Conservation (phyloP, 1,140 invertebrate species). For the Cotesia chilonis region DNA sequence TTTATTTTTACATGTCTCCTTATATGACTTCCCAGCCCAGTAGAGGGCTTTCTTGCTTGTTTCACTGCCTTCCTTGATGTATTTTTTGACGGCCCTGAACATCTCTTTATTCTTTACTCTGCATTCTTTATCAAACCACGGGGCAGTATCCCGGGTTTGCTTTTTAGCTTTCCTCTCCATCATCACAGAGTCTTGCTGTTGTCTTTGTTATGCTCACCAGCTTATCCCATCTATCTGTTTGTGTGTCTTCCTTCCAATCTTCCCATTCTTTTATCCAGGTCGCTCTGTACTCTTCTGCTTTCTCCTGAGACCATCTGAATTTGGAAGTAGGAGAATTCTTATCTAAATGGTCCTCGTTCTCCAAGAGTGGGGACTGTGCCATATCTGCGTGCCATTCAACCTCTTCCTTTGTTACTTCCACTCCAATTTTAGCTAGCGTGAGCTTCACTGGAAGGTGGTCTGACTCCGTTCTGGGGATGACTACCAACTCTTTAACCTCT, state of each 20-base stretch:
- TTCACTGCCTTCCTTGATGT: slow-evolving; percentile 13
- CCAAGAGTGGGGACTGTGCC: too few relatives aligned
- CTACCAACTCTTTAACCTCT: background rate
- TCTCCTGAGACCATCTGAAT: background rate
- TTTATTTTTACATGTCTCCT: too few relatives aligned
- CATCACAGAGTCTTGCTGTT: slow-evolving; percentile 13
- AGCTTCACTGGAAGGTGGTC: background rate
- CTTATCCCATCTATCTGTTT: background rate
- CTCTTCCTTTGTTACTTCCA: too few relatives aligned
- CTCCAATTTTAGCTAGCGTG: background rate
- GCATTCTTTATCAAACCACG: slow-evolving; percentile 27
- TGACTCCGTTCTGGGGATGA: background rate
- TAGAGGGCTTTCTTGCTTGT: slow-evolving; percentile 12
- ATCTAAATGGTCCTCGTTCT: too few relatives aligned
- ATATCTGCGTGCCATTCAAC: background rate
- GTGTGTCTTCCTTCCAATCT: background rate
- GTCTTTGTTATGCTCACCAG: slow-evolving; percentile 2
- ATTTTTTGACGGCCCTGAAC: slow-evolving; percentile 10
- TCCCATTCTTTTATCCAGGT: background rate
- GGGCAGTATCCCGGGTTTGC: background rate
- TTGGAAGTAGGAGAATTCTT: too few relatives aligned
- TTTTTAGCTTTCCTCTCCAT: slow-evolving; percentile 4
- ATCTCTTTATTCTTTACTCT: slow-evolving; percentile 7
- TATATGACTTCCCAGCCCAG: too few relatives aligned
- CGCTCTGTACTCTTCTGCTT: background rate